Base-by-base conservation (phyloP, 2,797 vertebrate species). In the Coregonus suidteri region DNA sequence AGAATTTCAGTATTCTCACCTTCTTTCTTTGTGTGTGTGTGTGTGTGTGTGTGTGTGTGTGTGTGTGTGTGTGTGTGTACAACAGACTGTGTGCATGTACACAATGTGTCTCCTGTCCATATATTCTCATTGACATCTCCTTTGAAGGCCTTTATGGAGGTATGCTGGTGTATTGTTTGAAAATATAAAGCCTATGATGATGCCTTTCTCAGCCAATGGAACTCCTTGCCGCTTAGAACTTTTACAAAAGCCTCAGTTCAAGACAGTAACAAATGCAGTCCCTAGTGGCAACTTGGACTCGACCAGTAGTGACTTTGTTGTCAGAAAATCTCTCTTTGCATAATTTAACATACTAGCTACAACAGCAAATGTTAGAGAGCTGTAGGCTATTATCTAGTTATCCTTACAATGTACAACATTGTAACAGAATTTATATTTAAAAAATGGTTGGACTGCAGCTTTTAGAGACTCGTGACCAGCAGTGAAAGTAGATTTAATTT, bases 81-180 rank as follows among this genome's bases (percentile, higher is more conserved):
- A 47, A 47, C 41, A 47, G 2, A 47, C 41, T 47, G 41, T 11
- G 41, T 47, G 68, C 11, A 1, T 75, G 37, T 75, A 79, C 67
- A 71, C 76, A 75, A 7, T 54, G 4, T 86, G 82, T 72, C 72
- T 59, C 74, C 59, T 66, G 66, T 77, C 77, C 81, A 84, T 83
- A 74, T 87, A 75, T 85, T 89, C 82, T 90, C 83, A 89, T 74
- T 77, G 77, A 87, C 47, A 47, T 89, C 80, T 84, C 77, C 64
- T 47, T 82, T 80, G 84, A 83, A 80, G 81, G 78, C 86, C 64
- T 72, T 77, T 68, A 81, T 87, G 75, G 75, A 85, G 84, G 82
- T 73, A 93, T 93, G 86, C 89, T 87, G 93, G 91, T 73, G 47
- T 54, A 93, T 90, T 94, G 92, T 92, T 75, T 81, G 73, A 72